A percentile compares a stretch with the other conserved stretches of the same genome.
Conservation (phyloP, 2,113 vertebrate genomes). For the Rhodinocichla rosea region DNA sequence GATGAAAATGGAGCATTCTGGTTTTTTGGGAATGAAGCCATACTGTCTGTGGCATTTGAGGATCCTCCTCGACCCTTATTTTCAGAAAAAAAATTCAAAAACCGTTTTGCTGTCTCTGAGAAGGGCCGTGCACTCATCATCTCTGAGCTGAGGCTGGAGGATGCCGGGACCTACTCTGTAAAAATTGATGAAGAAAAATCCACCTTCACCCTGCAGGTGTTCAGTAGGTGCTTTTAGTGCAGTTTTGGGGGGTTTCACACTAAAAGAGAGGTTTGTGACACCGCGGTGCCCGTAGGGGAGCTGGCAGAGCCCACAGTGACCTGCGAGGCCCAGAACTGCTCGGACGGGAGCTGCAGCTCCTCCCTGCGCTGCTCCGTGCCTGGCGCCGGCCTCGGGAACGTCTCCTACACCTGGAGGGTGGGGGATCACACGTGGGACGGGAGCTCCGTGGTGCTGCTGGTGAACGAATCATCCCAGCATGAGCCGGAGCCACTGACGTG, state of each 20-base stretch:
- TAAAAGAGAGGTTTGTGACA: background rate
- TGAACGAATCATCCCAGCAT: rapidly evolving
- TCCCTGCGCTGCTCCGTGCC: rapidly evolving
- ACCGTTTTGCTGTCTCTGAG: background rate
- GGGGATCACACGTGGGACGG: rapidly evolving
- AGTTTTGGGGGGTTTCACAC: background rate
- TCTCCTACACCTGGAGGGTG: rapidly evolving
- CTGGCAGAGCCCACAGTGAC: background rate
- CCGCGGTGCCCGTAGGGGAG: background rate
- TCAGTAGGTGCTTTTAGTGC: background rate
- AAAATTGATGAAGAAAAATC: rapidly evolving
- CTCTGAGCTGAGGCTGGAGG: background rate
- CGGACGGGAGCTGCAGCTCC: rapidly evolving
- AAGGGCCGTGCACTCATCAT: rapidly evolving
- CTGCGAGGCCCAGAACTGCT: background rate
- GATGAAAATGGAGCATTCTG: rapidly evolving
- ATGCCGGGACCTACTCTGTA: background rate
- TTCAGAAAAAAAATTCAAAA: rapidly evolving
- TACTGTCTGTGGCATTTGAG: rapidly evolving
- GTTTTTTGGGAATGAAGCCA: rapidly evolving
- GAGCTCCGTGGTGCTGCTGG: rapidly evolving
- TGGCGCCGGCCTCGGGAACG: rapidly evolving
- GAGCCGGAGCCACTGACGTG: rapidly evolving
- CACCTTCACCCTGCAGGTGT: background rate
- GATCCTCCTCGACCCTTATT: rapidly evolving